Evolutionary conservation across 2,888 invertebrate species (phyloP).

Genomic region (Drosophila longiperda): DNA sequence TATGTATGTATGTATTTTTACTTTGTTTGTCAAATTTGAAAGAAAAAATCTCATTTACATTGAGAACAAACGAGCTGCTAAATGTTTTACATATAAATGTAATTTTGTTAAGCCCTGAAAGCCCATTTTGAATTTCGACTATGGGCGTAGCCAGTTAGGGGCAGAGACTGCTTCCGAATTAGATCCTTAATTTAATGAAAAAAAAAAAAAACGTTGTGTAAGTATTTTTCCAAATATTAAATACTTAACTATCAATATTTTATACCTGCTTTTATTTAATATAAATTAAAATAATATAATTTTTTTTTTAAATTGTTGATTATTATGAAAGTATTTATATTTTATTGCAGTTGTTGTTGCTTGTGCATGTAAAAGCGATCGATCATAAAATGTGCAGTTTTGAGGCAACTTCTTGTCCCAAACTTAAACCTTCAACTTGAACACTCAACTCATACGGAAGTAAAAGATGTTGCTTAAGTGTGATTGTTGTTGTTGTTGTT

Average conservation of each 20-base stretch:
- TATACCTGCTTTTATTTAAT: neutral
- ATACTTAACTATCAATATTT: neutral
- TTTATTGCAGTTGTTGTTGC: neutral
- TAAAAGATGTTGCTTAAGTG: conserved; percentile 59
- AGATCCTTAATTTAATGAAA: neutral
- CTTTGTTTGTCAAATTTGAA: neutral
- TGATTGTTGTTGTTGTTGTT: conserved; percentile 6
- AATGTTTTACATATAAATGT: neutral
- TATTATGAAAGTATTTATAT: neutral
- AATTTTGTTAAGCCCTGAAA: neutral
- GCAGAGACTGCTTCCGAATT: neutral
- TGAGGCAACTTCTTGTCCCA: neutral
- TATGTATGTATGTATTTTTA: neutral
- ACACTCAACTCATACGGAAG: conserved; percentile 64
- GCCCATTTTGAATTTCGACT: neutral
- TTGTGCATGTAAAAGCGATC: neutral
- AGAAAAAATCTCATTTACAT: neutral
- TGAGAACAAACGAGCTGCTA: neutral
- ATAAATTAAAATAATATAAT: too few species aligned
- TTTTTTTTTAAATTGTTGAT: neutral
- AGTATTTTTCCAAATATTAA: neutral
- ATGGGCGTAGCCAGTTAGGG: neutral
- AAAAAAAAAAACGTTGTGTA: neutral
- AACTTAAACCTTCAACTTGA: conserved; percentile 72
- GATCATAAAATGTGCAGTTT: conserved; percentile 40